These are phyloP conservation scores for Idris sp. DNA, from an alignment of 1,140 invertebrate species.

Conservation along the genomic window DNA sequence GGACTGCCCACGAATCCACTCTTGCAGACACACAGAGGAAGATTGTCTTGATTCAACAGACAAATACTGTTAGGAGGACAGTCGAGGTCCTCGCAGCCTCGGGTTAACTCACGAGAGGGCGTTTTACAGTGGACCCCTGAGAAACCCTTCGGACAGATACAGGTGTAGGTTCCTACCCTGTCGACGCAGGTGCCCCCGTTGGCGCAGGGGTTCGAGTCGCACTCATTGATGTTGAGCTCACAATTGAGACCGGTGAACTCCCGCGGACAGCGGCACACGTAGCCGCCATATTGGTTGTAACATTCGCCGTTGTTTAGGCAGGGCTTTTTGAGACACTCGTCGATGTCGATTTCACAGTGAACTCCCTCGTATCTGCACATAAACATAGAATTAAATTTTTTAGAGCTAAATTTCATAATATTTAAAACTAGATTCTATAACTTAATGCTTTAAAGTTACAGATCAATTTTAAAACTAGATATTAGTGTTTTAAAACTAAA, in stretches of 20 bases:
- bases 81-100: constrained; percentile 75
- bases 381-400: too few relatives aligned
- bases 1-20: constrained; percentile 84
- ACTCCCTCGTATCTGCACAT: constrained; percentile 84
- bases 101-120: not conserved
- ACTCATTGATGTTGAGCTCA: constrained; percentile 83
- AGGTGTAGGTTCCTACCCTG: constrained; percentile 77
- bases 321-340: constrained; percentile 87
- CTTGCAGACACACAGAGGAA: constrained; percentile 83
- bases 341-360: constrained; percentile 89
- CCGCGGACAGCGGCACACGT: constrained; percentile 88
- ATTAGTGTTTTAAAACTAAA: too few relatives aligned
- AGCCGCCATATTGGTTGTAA: constrained; percentile 88
- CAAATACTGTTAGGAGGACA: constrained; percentile 80
- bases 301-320: constrained; percentile 88
- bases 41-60: constrained; percentile 75
- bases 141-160: constrained; percentile 80
- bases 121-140: constrained; percentile 80
- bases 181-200: constrained; percentile 84
- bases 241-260: constrained; percentile 91
- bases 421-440: too few relatives aligned
- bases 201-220: constrained; percentile 82
- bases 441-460: too few relatives aligned
- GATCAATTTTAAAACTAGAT: too few relatives aligned
- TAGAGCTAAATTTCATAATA: too few relatives aligned